Evolutionary conservation across 2,113 vertebrate genomes (phyloP).

Genomic region (Scolopax mira): DNA sequence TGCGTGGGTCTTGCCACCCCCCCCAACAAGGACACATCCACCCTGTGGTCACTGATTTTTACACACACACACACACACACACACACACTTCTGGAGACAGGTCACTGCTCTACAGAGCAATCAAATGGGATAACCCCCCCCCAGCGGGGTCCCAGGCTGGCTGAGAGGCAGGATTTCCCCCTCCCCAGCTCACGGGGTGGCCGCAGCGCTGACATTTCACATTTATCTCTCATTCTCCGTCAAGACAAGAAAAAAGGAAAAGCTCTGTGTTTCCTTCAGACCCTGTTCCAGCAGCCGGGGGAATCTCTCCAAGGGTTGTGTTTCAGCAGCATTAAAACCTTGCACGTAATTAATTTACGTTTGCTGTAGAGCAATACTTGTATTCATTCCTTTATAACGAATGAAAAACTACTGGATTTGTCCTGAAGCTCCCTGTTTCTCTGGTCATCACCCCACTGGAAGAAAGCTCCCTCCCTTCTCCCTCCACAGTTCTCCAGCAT

Average conservation of each 20-base stretch:
- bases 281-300: slow-evolving; percentile 6
- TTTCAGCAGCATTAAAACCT: slow-evolving; percentile 54
- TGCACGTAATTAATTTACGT: slow-evolving; percentile 44
- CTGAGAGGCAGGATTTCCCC: neutral
- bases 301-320: slow-evolving; percentile 32
- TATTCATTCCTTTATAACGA: neutral
- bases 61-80: neutral
- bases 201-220: neutral
- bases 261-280: slow-evolving; percentile 2
- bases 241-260: neutral
- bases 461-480: neutral
- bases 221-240: neutral
- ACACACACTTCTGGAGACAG: neutral
- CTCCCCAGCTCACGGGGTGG: neutral
- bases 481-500: neutral
- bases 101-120: neutral
- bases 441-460: neutral
- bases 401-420: neutral
- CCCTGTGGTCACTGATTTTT: neutral
- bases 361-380: neutral
- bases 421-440: neutral
- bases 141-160: accelerated
- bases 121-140: accelerated
- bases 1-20: accelerated
- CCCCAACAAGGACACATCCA: neutral